phyloP scores from a whole-genome alignment of 2,888 invertebrate genomes.

The Electrophaes corylata region DNA sequence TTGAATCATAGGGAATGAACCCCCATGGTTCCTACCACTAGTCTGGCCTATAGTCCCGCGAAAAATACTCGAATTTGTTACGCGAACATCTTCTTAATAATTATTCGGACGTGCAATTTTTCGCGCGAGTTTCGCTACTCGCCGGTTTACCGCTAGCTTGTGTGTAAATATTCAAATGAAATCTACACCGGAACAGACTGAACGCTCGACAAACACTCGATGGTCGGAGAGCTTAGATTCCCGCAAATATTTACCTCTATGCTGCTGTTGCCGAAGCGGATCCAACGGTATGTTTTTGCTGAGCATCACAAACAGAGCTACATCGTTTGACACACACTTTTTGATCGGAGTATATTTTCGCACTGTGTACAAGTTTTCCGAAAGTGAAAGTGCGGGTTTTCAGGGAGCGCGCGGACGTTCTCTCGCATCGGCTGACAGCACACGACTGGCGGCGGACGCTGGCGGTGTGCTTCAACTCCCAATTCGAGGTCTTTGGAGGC shows the following conservation, averaged over 20 bases:
- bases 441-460: constrained; percentile 63
- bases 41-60: constrained; percentile 31
- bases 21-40: constrained; percentile 43
- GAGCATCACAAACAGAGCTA: constrained; percentile 53
- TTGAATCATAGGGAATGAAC: constrained; percentile 41
- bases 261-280: constrained; percentile 57
- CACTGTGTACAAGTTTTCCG: constrained; percentile 57
- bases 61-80: constrained; percentile 37
- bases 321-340: constrained; percentile 51
- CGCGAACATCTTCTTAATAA: constrained; percentile 34
- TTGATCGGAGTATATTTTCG: constrained; percentile 40
- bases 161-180: constrained; percentile 53
- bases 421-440: constrained; percentile 62
- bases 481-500: constrained; percentile 69
- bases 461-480: constrained; percentile 49
- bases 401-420: constrained; percentile 53
- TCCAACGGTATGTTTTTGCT: constrained; percentile 53
- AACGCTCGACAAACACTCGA: constrained; percentile 51
- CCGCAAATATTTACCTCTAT: constrained; percentile 75
- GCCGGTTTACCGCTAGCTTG: constrained; percentile 20
- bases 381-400: constrained; percentile 43
- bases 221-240: constrained; percentile 43
- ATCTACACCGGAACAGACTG: constrained; percentile 41
- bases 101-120: constrained; percentile 27
- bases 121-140: constrained; percentile 13